Evolutionary conservation across 1,140 invertebrate genomes (phyloP), one percentile per base, ranked within the genome.

Genomic region (Sitobion miscanthi): DNA sequence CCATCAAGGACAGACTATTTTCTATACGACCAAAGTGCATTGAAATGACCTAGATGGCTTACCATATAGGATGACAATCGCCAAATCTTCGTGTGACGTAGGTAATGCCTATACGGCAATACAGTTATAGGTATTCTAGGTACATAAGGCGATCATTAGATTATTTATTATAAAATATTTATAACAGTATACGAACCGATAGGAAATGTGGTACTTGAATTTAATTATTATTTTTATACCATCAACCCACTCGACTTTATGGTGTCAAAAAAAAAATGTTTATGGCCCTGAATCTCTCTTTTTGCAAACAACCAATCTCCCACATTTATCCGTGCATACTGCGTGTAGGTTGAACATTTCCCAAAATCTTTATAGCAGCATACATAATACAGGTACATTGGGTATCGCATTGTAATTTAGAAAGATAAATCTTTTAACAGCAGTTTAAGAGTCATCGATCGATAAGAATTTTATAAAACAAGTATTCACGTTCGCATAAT

Each of bases 251-350:
- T 45, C 57, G 30, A 45, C n/a, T 45, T n/a, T 45, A 69, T 25
- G 45, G 89, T 62, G 89, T 69, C 89, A 90, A 52, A 54, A 35
- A 23, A 62, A 82, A 62, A 82, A 52, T 57, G 14, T 86, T 85
- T n/a, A 93, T 38, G 82, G 35, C 91, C 91, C 23, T 93, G 91
- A 85, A 93, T 86, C 85, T 93, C 21, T 86, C 89, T 93, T 93
- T 57, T 85, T 85, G 49, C 91, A 86, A 83, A 86, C 45, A 42
- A 38, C 49, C 35, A 49, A 52, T 82, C 69, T 91, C 89, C 89
- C 89, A 90, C 89, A 69, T 69, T 47, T 45, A 38, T 62, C 23
- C 25, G 38, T 62, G 9, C 7, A 21, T 62, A 89, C 52, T 38
- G 0, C 20, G 49, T 52, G 91, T 93, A 57, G 91, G 91, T 45